Base-by-base conservation (phyloP, 2,888 invertebrate genomes). In the Parnassius smintheus region DNA sequence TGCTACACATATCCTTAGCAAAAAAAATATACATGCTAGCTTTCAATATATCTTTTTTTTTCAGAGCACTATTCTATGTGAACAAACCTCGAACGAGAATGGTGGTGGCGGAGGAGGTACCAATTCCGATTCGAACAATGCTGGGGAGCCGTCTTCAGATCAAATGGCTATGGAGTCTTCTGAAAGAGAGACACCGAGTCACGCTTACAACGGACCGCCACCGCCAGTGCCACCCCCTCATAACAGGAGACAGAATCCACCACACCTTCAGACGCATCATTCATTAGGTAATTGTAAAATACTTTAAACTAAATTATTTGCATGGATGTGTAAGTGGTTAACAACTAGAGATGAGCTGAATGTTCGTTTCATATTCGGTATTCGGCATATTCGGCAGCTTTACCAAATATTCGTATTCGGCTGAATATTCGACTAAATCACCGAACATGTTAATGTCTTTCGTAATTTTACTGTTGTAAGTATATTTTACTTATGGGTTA, bases 131-230 rank as follows among this genome's bases (percentile, higher is more conserved):
- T 92, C 94, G 65, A 93, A 91, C 68, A 87, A 70, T 57, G 87
- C 83, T 0, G 88, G 76, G 0, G 95, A 96, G 65, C 91, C 93
- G 0, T 92, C 92, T 25, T 76, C 82, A 2, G 96, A 96, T 76
- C 95, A 96, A 80, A 88, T 96, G 65, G 95, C 96, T 2, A 91
- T 96, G 78, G 96, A 96, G 78, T 94, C 95, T 9, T 88, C 93
- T 13, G 95, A 95, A 67, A 93, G 95, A 70, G 94, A 94, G 72
- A 82, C 86, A 0, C 89, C 86, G 1, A 92, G 85, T 78, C 93
- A 87, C 77, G 88, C 87, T 75, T 88, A 92, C 82, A 92, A 84
- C 70, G 93, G 82, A 70, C 93, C 80, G 65, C 93, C 93, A 2
- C 92, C 92, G 0, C 94, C 91, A 0, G 93, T 92, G 1, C 94